Conservation (phyloP, 2,888 invertebrate genomes). For the Mactromeris polynyma region DNA sequence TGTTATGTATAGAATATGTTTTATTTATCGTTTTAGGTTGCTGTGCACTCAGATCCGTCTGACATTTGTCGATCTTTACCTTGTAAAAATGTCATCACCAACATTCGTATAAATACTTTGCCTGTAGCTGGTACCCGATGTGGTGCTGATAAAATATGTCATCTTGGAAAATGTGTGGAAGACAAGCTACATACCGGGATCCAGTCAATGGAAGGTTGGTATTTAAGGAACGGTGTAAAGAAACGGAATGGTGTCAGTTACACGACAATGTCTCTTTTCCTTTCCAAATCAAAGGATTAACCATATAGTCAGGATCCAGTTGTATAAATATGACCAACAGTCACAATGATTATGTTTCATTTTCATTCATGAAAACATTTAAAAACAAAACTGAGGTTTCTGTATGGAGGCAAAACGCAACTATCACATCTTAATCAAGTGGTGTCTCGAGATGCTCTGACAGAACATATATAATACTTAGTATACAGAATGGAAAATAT, state of each 20-base stretch:
- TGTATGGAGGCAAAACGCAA: too few relatives aligned
- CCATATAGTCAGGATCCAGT: not conserved
- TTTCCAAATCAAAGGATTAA: not conserved
- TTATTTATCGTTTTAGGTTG: not conserved
- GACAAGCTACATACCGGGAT: not conserved
- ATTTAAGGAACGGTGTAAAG: not conserved
- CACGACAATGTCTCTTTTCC: not conserved
- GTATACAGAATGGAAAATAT: too few relatives aligned
- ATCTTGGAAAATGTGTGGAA: slow-evolving; percentile 38
- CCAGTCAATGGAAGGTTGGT: not conserved
- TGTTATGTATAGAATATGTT: too few relatives aligned
- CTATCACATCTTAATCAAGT: too few relatives aligned
- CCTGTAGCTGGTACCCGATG: slow-evolving; percentile 48
- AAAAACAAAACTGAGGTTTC: too few relatives aligned
- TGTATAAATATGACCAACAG: too few relatives aligned
- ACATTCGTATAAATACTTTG: not conserved
- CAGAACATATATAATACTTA: too few relatives aligned
- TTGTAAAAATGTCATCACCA: not conserved
- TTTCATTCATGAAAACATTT: too few relatives aligned
- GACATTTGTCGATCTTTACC: not conserved
- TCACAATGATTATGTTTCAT: too few relatives aligned
- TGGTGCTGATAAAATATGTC: slow-evolving; percentile 26
- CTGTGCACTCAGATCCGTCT: not conserved
- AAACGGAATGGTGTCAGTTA: not conserved
- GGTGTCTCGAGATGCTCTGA: too few relatives aligned